phyloP scores from a whole-genome alignment of 2,888 invertebrate genomes.

The Stenotaenia linearis region DNA sequence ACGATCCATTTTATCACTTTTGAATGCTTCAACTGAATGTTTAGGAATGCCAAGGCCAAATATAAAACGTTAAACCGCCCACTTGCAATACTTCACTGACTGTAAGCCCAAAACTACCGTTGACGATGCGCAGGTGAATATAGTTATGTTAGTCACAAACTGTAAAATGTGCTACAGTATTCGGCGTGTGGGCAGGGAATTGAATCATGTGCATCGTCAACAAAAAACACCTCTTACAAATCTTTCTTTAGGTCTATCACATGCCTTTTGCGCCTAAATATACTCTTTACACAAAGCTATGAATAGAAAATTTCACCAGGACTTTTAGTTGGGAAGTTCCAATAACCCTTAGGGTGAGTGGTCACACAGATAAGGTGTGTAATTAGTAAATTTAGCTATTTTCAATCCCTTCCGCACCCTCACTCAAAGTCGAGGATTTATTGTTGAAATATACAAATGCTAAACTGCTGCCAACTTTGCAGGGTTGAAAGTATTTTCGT shows the following conservation, averaged over 20 bases:
- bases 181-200: not conserved
- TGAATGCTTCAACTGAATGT: not conserved
- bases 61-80: not conserved
- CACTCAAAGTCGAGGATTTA: not conserved
- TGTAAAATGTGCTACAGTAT: not conserved
- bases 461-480: not conserved
- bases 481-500: not conserved
- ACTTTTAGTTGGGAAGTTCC: not conserved
- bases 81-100: not conserved
- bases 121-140: not conserved
- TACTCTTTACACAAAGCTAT: not conserved
- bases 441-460: not conserved
- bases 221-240: not conserved
- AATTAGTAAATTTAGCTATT: not conserved
- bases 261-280: not conserved
- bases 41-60: not conserved
- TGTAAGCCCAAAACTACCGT: not conserved
- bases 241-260: constrained; percentile 14
- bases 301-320: not conserved
- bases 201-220: not conserved
- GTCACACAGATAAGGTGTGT: not conserved
- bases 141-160: not conserved
- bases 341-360: not conserved
- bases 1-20: not conserved
- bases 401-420: not conserved